Evolutionary conservation across 2,113 vertebrate species (phyloP), one percentile per base, ranked within the genome.

Genomic region (Syngnathoides biaculeatus): DNA sequence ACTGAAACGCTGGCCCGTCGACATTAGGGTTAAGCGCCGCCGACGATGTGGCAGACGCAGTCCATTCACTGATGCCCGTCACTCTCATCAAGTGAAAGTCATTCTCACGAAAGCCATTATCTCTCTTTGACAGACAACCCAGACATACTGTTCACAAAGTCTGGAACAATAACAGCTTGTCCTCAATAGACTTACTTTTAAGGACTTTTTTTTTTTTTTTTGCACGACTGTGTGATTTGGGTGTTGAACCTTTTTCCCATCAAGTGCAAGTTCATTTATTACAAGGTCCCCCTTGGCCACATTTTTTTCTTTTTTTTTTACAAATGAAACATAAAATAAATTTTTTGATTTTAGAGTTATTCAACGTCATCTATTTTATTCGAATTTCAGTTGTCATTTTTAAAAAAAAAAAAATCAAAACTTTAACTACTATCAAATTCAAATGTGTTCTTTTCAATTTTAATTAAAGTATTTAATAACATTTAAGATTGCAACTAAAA

Each of bases 81-180:
- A 35, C 13, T 43, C n/a, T n/a, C n/a, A n/a, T n/a, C 38, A 22
- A 0, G 22, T 55, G 14, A 27, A 68, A 1, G 40, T 6, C 30
- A 39, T 65, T 62, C 39, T 9, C 15, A n/a, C 5, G 4, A 14
- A 2, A 55, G 30, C 48, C 45, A 20, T 66, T 70, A 50, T 56
- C 40, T 67, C 0, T 35, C 20, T 61, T 5, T 0, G 27, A 43
- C 9, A 10, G 10, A 1, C 4, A 1, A 24, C 1, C 20, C 4
- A 40, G 11, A 42, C 12, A 2, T 61, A 11, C n/a, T 12, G 4
- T 22, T 40, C n/a, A 1, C 55, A 19, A 15, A 22, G 19, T 40
- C 58, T 61, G 53, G 22, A 55, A 45, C 12, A 57, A 57, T 57
- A 57, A 57, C 26, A 57, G 13, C 26, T 57, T 57, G 24, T 30